These are phyloP conservation scores for Ophiodon elongatus DNA, from an alignment of 2,113 vertebrate species.

Conservation along the genomic window DNA sequence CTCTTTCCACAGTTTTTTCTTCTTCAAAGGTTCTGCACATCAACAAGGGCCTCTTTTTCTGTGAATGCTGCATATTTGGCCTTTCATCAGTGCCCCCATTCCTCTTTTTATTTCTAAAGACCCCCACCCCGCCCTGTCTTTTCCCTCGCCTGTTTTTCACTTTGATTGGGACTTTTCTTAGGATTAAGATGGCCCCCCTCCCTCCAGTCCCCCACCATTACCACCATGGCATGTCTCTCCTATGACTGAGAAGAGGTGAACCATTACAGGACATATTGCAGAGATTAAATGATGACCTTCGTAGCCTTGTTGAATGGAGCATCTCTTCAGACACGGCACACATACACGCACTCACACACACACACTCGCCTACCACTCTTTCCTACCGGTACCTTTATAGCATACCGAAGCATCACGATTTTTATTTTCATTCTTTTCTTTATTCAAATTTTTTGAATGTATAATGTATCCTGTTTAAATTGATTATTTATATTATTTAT, in stretches of 20 bases:
- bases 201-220: conserved; percentile 50
- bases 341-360: background rate
- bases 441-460: background rate
- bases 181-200: conserved; percentile 78
- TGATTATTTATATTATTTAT: background rate
- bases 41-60: conserved; percentile 80
- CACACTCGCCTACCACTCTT: background rate
- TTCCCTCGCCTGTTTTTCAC: conserved; percentile 86
- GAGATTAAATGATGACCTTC: conserved; percentile 52
- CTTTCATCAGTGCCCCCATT: conserved; percentile 75
- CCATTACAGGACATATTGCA: conserved; percentile 59
- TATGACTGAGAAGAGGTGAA: conserved; percentile 59
- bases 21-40: conserved; percentile 79
- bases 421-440: background rate
- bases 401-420: background rate
- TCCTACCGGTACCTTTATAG: background rate
- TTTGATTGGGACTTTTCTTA: conserved; percentile 86
- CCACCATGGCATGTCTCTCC: conserved; percentile 57
- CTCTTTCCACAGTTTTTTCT: conserved; percentile 51
- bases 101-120: conserved; percentile 47
- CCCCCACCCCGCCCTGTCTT: conserved; percentile 52
- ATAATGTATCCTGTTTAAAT: background rate
- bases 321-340: conserved; percentile 11
- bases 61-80: conserved; percentile 78
- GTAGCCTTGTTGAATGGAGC: conserved; percentile 31